Evolutionary conservation across 2,113 vertebrate species (phyloP), one percentile per base, ranked within the genome.

Genomic region (Ageneiosus marmoratus): DNA sequence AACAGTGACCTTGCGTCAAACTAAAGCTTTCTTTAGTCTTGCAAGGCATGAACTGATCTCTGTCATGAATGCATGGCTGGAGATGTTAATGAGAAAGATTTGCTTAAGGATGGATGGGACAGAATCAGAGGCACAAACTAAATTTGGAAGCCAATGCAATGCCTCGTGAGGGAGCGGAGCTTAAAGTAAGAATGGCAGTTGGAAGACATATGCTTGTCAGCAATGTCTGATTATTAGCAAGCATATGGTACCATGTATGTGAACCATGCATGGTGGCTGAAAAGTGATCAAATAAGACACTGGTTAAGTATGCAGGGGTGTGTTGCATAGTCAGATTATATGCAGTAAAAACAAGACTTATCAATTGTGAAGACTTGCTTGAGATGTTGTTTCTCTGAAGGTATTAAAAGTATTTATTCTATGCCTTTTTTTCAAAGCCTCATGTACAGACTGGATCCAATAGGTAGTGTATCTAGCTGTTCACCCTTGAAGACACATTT

Each of bases 21-120:
- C 16, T 55, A 10, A 46, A 37, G 41, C 79, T 83, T 53, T 41
- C 29, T 67, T 83, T 85, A 15, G n/a, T 29, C 24, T 72, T 46
- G 1, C 11, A 46, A 44, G 46, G 12, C 41, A 5, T 46, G 67
- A 72, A 44, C 15, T 73, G 46, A 50, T 73, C n/a, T 73, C 15
- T 3, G 29, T 73, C 44, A 29, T 29, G 46, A 48, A 72, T 27
- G n/a, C 44, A 46, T 72, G 69, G 24, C 41, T 27, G 69, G 69
- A 48, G 69, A 27, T 46, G 69, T 5, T 48, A 72, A 72, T 16
- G 12, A 15, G 22, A 72, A 73, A 16, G 70, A 18, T 29, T 51
- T 13, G 46, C 44, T 50, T 73, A 73, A 50, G n/a, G 41, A 1
- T 15, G 12, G 41, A 46, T 46, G 6, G 32, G 20, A 41, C 3